Evolutionary conservation across 2,113 vertebrate species (phyloP).

Genomic region (Pungitius pungitius): DNA sequence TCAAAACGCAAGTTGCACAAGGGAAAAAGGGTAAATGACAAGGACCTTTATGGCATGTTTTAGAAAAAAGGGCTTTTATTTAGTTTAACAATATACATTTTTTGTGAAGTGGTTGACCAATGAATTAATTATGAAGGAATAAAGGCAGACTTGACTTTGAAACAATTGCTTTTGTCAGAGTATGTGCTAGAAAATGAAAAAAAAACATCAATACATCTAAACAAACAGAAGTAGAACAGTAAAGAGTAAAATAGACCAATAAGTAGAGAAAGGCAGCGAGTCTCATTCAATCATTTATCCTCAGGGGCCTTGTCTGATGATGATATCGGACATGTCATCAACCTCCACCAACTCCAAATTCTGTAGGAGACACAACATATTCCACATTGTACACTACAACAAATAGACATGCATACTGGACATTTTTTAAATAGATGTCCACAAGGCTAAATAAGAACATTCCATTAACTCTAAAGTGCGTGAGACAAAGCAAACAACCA

Average conservation of each 20-base stretch:
- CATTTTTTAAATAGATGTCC: background rate
- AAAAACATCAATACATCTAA: background rate
- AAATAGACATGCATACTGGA: background rate
- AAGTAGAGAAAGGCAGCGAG: slow-evolving; percentile 1
- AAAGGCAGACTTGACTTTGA: background rate
- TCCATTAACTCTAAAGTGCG: background rate
- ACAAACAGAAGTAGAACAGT: slow-evolving; percentile 15
- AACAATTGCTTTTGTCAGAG: background rate
- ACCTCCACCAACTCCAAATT: slow-evolving; percentile 82
- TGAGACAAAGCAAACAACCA: background rate
- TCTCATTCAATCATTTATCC: background rate
- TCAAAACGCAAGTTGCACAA: background rate
- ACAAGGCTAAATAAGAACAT: background rate
- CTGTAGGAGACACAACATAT: slow-evolving; percentile 55
- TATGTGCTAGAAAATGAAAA: background rate
- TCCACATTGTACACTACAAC: background rate
- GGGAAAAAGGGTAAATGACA: background rate
- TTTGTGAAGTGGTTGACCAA: slow-evolving; percentile 6
- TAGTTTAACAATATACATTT: slow-evolving; percentile 53
- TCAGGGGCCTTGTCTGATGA: slow-evolving; percentile 82
- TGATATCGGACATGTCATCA: slow-evolving; percentile 83
- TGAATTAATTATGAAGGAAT: slow-evolving; percentile 11
- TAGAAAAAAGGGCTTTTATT: slow-evolving; percentile 53
- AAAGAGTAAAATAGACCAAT: background rate
- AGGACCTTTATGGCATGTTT: too few relatives aligned